Evolutionary conservation across 2,888 invertebrate species (phyloP).

Genomic region (Zaprionus bogoriensis): DNA sequence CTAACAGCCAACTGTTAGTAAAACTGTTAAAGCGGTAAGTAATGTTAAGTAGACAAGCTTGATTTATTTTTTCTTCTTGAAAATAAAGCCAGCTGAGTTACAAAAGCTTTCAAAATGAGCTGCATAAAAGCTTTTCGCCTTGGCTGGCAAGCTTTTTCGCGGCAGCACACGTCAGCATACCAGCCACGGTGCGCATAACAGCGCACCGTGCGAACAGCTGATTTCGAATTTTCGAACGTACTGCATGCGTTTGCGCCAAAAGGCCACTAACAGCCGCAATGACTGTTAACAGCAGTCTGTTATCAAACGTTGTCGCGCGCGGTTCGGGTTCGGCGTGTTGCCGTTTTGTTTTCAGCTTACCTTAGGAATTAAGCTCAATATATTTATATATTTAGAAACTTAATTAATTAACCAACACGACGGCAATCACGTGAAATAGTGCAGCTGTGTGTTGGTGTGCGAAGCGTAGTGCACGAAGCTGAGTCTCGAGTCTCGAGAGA

Average conservation of each 20-base stretch:
- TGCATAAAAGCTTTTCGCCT: background rate
- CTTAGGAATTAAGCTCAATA: constrained; percentile 36
- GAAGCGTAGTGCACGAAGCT: background rate
- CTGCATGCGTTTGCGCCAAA: constrained; percentile 48
- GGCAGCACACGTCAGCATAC: background rate
- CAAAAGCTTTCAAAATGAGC: background rate
- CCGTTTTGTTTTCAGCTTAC: constrained; percentile 40
- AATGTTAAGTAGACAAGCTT: no score
- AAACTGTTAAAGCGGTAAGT: background rate
- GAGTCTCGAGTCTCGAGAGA: no score
- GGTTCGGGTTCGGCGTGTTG: constrained; percentile 39
- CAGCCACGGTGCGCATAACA: constrained; percentile 18
- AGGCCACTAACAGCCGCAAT: constrained; percentile 9
- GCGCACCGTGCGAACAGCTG: constrained; percentile 37
- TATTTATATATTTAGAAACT: constrained; percentile 26
- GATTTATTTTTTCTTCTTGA: no score
- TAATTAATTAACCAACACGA: constrained; percentile 19
- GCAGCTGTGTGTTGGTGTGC: background rate
- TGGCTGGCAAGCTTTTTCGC: background rate
- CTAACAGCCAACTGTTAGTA: no score
- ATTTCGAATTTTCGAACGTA: constrained; percentile 43
- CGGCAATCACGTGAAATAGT: constrained; percentile 20
- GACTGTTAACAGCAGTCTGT: constrained; percentile 46
- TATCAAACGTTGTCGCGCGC: constrained; percentile 43
- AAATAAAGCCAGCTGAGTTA: background rate